Evolutionary conservation across 2,113 vertebrate species (phyloP), one percentile per base, ranked within the genome.

Genomic region (Macrotus californicus): DNA sequence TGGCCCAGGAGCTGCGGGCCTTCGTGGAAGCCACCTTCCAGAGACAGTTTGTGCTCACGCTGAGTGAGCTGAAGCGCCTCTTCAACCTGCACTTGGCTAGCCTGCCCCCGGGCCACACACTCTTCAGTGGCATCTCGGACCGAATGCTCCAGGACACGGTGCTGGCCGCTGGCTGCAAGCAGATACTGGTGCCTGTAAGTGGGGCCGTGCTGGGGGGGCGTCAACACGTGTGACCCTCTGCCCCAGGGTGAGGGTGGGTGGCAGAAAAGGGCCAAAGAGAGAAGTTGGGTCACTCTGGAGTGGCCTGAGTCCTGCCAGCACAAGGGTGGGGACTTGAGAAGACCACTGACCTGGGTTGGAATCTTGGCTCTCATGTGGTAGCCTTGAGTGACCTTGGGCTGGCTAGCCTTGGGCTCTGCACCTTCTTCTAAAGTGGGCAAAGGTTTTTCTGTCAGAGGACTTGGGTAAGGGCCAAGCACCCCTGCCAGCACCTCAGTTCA

Each of bases 131-230:
- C 82, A 99, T 99, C 97, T 99, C 99, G 0, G 99, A 99, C 98
- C 99, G 99, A 98, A 98, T 99, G 98, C 98, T 99, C 8, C 99
- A 99, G 98, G 99, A 99, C 96, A 98, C 99, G 95, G 99, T 99
- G 88, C 97, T 99, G 98, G 98, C 98, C 76, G 98, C 98, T 97
- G 98, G 98, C 87, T 99, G 99, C 98, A 99, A 98, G 96, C 99
- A 99, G 98, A 99, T 99, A 92, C 98, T 99, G 98, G 99, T 99
- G 99, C 99, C 99, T 99, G 99, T 99, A 98, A 99, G 99, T 99
- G 97, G 67, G 48, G 15, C 26, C 34, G 46, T 29, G 22, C 41
- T 7, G 14, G 4, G 9, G 43, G 73, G 66, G 16, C 3, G 3
- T 9, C 7, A n/a, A 36, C 66, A 36, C 66, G 10, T 31, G 61